phyloP scores from a whole-genome alignment of 1,140 invertebrate genomes.

The Drosophila mojavensis region DNA sequence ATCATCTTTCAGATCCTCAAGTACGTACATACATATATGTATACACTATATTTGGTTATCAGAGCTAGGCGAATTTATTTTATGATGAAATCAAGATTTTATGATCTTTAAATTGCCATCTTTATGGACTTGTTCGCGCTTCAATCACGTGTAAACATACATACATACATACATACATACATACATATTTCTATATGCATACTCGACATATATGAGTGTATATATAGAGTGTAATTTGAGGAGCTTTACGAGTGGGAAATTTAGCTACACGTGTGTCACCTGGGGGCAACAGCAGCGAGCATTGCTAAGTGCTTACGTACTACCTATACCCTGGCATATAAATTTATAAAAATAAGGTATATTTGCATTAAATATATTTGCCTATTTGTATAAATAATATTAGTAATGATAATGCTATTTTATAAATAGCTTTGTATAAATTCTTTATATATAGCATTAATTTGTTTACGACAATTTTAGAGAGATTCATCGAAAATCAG shows the following conservation, averaged over 20 bases:
- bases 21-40: neutral
- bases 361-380: neutral
- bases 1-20: neutral
- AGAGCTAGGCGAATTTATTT: constrained; percentile 8
- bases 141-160: constrained; percentile 21
- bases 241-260: constrained; percentile 18
- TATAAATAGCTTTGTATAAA: too few relatives aligned
- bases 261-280: constrained; percentile 31
- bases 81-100: constrained; percentile 14
- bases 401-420: too few relatives aligned
- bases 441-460: too few relatives aligned
- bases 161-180: neutral
- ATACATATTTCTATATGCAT: neutral
- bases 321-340: neutral
- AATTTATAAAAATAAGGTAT: neutral
- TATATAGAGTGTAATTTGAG: constrained; percentile 17
- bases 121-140: constrained; percentile 32
- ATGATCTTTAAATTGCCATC: constrained; percentile 22
- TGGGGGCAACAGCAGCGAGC: constrained; percentile 9
- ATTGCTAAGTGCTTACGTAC: neutral
- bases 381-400: neutral
- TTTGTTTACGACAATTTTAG: too few relatives aligned
- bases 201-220: neutral
- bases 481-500: too few relatives aligned
- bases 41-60: neutral